Base-by-base conservation (phyloP, 2,888 invertebrate genomes). In the Cheiracanthium punctorium region DNA sequence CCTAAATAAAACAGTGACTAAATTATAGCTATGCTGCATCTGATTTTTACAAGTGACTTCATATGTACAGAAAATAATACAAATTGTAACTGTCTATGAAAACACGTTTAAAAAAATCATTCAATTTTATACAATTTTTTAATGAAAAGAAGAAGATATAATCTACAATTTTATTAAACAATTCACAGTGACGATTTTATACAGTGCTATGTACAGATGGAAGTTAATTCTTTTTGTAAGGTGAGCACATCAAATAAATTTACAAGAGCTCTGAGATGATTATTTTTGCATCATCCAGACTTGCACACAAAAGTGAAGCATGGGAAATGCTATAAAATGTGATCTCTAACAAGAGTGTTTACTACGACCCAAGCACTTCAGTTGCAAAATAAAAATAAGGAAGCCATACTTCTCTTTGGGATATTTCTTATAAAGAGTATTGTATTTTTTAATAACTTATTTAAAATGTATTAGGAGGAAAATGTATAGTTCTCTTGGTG, bases 141-240 rank as follows among this genome's bases (percentile, higher is more conserved):
- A 70, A 70, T 41, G 70, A 76, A 58, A 58, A 58, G 70, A 73
- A 41, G 71, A 76, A 71, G 71, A 80, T 85, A 87, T 77, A 87
- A 80, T 87, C 86, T 87, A 87, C 86, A 87, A 71, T 87, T 87
- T 87, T 79, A 82, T 87, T 87, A 81, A 87, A 87, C 87, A 87
- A 82, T 87, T 82, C 79, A 87, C 80, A 82, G 82, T 82, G 87
- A 87, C 87, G 74, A 67, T 85, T 87, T 88, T 88, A 81, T 88
- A 88, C 88, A 88, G 85, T 88, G 84, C 88, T 88, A 88, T 88
- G 48, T 88, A 88, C 88, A 88, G 74, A 84, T 85, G 88, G 84
- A 88, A 88, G 88, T 85, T 77, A 87, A 87, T 87, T 70, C 79
- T 37, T 87, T 82, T 74, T 87, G 77, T 79, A 76, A 82, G 48